phyloP scores from a whole-genome alignment of 1,140 invertebrate species.

The Cydia fagiglandana region DNA sequence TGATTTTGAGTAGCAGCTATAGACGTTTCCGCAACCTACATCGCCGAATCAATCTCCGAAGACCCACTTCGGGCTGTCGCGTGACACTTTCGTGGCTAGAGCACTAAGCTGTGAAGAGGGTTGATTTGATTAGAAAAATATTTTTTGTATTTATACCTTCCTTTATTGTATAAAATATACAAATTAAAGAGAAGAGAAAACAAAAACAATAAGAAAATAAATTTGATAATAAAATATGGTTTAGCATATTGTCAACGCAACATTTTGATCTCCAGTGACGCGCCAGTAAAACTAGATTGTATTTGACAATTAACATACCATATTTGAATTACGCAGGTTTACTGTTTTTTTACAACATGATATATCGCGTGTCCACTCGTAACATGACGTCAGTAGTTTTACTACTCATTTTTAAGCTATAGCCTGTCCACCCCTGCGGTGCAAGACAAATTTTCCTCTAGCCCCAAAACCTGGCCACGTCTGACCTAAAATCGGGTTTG shows the following conservation, averaged over 20 bases:
- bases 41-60: slow-evolving; percentile 21
- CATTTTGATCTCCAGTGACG: too few species aligned
- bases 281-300: not conserved
- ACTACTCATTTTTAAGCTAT: slow-evolving; percentile 15
- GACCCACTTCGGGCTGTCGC: not conserved
- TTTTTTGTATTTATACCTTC: too few species aligned
- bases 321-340: not conserved
- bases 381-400: not conserved
- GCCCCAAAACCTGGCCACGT: slow-evolving; percentile 42
- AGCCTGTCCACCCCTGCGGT: slow-evolving; percentile 32
- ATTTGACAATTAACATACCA: not conserved
- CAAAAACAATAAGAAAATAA: too few species aligned
- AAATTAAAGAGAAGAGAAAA: too few species aligned
- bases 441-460: slow-evolving; percentile 41
- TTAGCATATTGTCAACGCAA: too few species aligned
- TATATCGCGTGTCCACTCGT: not conserved
- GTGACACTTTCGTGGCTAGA: slow-evolving; percentile 17
- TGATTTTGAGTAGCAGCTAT: not conserved
- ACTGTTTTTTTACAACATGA: not conserved
- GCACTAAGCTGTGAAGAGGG: not conserved
- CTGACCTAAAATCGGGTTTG: slow-evolving; percentile 56
- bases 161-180: too few species aligned
- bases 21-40: slow-evolving; percentile 25
- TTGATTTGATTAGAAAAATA: not conserved
- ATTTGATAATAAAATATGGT: too few species aligned